A percentile compares a stretch with the other conserved stretches of the same genome.
These are phyloP conservation scores for Galeopterus variegatus DNA, from an alignment of 2,113 vertebrate species.

Conservation along the genomic window DNA sequence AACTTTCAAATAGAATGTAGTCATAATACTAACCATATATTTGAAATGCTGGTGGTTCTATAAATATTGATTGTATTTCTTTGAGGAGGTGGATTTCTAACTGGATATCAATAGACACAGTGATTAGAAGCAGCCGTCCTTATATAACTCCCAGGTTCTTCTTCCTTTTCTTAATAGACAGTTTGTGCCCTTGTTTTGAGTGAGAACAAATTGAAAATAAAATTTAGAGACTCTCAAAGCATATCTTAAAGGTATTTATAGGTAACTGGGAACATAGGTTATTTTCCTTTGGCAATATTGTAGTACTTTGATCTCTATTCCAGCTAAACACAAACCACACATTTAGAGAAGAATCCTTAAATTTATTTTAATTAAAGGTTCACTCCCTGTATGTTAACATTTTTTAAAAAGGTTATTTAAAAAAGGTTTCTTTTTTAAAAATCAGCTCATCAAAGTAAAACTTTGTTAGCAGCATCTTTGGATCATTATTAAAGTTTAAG, in stretches of 20 bases:
- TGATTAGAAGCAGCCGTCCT: conserved; percentile 50
- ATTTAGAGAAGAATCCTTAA: conserved; percentile 8
- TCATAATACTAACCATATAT: neutral
- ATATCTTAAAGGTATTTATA: neutral
- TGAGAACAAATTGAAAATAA: conserved; percentile 64
- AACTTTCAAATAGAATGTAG: conserved; percentile 40
- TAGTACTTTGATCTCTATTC: conserved; percentile 16
- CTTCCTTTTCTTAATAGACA: conserved; percentile 40
- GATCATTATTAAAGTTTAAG: conserved; percentile 29
- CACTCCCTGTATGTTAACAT: conserved; percentile 17
- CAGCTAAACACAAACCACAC: conserved; percentile 33
- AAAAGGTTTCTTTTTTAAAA: neutral
- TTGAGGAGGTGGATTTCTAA: conserved; percentile 31
- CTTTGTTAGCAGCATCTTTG: neutral
- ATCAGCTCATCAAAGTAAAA: neutral
- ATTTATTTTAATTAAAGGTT: conserved; percentile 50
- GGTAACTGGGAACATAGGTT: neutral
- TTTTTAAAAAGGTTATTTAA: conserved; percentile 42
- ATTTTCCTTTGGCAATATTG: neutral
- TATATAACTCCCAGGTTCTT: neutral
- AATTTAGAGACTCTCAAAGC: conserved; percentile 32
- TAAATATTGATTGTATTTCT: conserved; percentile 52
- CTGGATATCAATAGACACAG: neutral
- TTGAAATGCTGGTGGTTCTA: conserved; percentile 36
- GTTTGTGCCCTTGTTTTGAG: neutral